Evolutionary conservation across 2,888 invertebrate genomes (phyloP), one percentile per base, ranked within the genome.

Genomic region (Mesorhabditis belari): DNA sequence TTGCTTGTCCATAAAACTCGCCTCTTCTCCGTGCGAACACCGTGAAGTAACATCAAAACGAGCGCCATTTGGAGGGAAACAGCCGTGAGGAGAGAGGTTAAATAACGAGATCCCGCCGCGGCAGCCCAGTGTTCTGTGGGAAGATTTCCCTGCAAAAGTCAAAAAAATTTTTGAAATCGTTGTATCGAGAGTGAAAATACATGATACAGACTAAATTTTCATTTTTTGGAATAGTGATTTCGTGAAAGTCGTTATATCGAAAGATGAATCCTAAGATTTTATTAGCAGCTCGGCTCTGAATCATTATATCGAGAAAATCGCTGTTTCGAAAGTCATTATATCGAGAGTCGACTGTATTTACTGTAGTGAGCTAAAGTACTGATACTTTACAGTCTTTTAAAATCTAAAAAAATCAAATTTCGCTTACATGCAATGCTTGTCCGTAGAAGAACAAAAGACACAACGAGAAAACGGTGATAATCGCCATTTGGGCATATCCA

Each of bases 31-130:
- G 65, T 70, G n/a, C 73, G 70, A 44, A 80, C 67, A 53, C 79
- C 79, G 63, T 79, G 77, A 19, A 79, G 61, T 71, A 80, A 71
- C 64, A 80, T 69, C 35, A 78, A 67, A 23, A 77, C 73, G 50
- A 73, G 60, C 29, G 64, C 62, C 57, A 71, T 62, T 58, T 73
- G 73, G 19, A 73, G 67, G 25, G 66, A 65, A n/a, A 73, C 65
- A 19, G 72, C 72, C 5, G 66, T 64, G 52, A 70, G 64, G 44
- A 73, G 57, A 26, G 70, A 69, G 44, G 70, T 64, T 25, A 73
- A 60, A 51, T 70, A 73, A 35, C 69, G 66, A 3, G 66, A 62
- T 57, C 64, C 63, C 44, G 60, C 56, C 21, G 55, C 49, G 4
- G 50, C 60, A 25, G 60, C 25, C 65, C 62, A 65, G 35, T 62